Percentiles rank a stretch among this genome's conserved stretches.
Evolutionary conservation across 2,888 invertebrate species (phyloP).

Genomic region (Athetis lepigone): DNA sequence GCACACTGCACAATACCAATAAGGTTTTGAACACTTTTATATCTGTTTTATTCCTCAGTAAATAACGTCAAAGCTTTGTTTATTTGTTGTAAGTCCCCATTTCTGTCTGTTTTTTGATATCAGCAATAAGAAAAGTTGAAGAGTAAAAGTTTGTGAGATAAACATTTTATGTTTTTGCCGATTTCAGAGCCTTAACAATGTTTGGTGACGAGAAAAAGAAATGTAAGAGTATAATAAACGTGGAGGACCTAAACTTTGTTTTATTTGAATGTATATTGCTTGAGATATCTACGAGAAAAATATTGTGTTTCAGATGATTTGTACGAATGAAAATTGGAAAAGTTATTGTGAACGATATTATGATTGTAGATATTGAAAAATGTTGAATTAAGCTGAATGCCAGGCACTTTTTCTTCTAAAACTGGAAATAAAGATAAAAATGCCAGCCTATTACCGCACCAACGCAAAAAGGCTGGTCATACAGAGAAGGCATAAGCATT

Average conservation of each 20-base stretch:
- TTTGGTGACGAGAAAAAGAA: conserved; percentile 44
- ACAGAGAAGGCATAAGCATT: too few species aligned
- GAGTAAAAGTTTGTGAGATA: conserved; percentile 54
- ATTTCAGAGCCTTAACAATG: conserved; percentile 44
- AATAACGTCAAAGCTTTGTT: conserved; percentile 45
- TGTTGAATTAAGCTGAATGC: background rate
- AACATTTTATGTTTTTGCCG: conserved; percentile 56
- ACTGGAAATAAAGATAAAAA: too few species aligned
- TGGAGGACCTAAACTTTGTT: conserved; percentile 40
- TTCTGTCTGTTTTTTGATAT: conserved; percentile 51
- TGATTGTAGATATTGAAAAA: background rate
- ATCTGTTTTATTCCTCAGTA: conserved; percentile 34
- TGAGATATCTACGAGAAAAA: conserved; percentile 11
- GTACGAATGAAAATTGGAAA: background rate
- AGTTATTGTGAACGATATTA: background rate
- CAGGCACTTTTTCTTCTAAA: too few species aligned
- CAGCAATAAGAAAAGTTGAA: conserved; percentile 55
- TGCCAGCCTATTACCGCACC: too few species aligned
- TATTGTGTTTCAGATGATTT: background rate
- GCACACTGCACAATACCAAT: conserved; percentile 25
- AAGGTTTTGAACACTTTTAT: conserved; percentile 27
- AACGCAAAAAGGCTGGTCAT: too few species aligned
- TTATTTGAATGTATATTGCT: conserved; percentile 40
- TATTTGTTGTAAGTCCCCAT: conserved; percentile 36
- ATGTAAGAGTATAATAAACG: conserved; percentile 48